Percentiles rank a stretch among this genome's conserved stretches.
phyloP scores from a whole-genome alignment of 2,797 vertebrate genomes.

The Hyperoplus lanceolatus region DNA sequence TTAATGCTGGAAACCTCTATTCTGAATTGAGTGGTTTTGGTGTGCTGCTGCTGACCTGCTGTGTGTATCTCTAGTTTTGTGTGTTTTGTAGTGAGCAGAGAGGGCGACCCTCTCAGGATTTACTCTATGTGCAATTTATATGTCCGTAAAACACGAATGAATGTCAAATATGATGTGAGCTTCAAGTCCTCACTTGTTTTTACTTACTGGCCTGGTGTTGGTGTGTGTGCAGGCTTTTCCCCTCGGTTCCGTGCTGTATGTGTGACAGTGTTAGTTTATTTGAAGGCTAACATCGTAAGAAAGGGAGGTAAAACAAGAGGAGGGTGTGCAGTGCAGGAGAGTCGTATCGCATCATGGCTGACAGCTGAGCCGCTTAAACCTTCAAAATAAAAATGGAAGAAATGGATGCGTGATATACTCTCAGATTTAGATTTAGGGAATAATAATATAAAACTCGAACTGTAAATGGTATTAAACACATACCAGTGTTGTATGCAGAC shows the following conservation, averaged over 20 bases:
- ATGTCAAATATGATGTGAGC: conserved; percentile 7
- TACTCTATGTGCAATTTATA: conserved; percentile 19
- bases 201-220: neutral
- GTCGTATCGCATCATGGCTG: conserved; percentile 23
- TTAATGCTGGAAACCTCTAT: conserved; percentile 69
- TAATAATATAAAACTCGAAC: neutral
- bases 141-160: conserved; percentile 4
- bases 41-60: conserved; percentile 61
- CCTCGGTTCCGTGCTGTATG: neutral
- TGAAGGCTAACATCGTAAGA: conserved; percentile 42
- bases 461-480: neutral
- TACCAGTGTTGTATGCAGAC: neutral
- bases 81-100: conserved; percentile 23
- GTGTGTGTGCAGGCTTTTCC: neutral
- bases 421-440: no score
- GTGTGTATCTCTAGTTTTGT: conserved; percentile 50
- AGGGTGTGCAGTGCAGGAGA: conserved; percentile 43
- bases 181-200: neutral
- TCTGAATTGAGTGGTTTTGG: conserved; percentile 65
- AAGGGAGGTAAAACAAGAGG: conserved; percentile 43
- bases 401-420: no score
- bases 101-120: conserved; percentile 20
- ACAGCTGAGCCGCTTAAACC: conserved; percentile 11
- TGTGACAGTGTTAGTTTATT: conserved; percentile 30
- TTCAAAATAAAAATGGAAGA: conserved; percentile 31